These are phyloP conservation scores for Melipona beecheii DNA, from an alignment of 2,888 invertebrate species.

Conservation along the genomic window DNA sequence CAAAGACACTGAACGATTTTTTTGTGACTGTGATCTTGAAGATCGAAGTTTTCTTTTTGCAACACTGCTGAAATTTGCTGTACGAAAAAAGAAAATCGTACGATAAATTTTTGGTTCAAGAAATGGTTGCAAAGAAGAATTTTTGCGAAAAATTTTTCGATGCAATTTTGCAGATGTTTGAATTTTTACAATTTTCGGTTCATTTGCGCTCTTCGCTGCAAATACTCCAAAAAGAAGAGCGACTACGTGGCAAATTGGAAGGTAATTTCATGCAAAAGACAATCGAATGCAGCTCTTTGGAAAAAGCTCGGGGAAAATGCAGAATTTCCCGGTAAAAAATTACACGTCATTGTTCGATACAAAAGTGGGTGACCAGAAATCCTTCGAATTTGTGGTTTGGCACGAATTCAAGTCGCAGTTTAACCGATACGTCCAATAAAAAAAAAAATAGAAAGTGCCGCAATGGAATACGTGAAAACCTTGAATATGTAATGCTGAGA, in stretches of 20 bases:
- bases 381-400: conserved; percentile 46
- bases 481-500: neutral
- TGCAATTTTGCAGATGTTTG: too few relatives aligned
- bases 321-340: conserved; percentile 19
- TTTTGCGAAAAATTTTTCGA: too few relatives aligned
- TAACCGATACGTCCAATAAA: conserved; percentile 32
- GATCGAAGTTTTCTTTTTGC: too few relatives aligned
- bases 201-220: too few relatives aligned
- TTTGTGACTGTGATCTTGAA: too few relatives aligned
- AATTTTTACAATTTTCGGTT: too few relatives aligned
- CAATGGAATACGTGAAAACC: conserved; percentile 1
- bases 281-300: too few relatives aligned
- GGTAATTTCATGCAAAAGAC: neutral
- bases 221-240: neutral
- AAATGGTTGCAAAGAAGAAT: too few relatives aligned
- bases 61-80: too few relatives aligned
- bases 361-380: conserved; percentile 45
- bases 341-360: conserved; percentile 40
- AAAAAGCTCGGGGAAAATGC: neutral
- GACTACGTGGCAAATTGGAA: neutral
- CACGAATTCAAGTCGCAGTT: conserved; percentile 51
- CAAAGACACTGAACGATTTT: too few relatives aligned
- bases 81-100: too few relatives aligned
- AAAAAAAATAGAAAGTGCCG: conserved; percentile 37
- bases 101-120: too few relatives aligned